A percentile compares a stretch with the other conserved stretches of the same genome.
Conservation (phyloP, 2,888 invertebrate genomes). For the Acrocera orbiculus region DNA sequence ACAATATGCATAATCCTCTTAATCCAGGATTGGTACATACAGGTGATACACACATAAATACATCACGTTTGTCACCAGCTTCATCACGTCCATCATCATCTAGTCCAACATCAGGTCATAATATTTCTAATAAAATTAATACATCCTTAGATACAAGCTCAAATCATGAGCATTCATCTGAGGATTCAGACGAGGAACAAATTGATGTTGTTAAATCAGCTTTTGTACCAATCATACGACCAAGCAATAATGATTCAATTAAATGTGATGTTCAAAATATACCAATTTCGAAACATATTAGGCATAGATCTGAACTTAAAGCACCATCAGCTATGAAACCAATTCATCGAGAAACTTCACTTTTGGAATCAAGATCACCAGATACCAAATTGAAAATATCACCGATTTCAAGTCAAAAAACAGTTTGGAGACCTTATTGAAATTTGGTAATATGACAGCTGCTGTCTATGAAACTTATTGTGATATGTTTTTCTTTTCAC, state of each 20-base stretch:
- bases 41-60: conserved; percentile 13
- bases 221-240: conserved; percentile 44
- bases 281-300: conserved; percentile 2
- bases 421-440: conserved; percentile 58
- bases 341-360: conserved; percentile 15
- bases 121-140: conserved; percentile 27
- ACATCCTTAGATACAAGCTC: conserved; percentile 45
- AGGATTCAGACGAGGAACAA: conserved; percentile 50
- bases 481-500: too few species aligned
- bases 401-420: conserved; percentile 40
- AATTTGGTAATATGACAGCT: too few species aligned
- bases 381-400: conserved; percentile 41
- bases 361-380: conserved; percentile 13
- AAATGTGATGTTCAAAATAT: neutral
- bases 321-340: conserved; percentile 38
- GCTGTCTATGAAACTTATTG: too few species aligned
- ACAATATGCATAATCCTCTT: conserved; percentile 16
- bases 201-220: conserved; percentile 62
- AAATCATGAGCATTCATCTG: conserved; percentile 36
- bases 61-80: conserved; percentile 26
- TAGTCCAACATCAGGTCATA: conserved; percentile 18
- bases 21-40: conserved; percentile 18
- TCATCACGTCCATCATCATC: conserved; percentile 30
- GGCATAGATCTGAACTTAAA: conserved; percentile 37
- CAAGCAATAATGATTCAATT: conserved; percentile 8